Conservation (phyloP, 2,113 vertebrate genomes). For the Hemiscyllium ocellatum region DNA sequence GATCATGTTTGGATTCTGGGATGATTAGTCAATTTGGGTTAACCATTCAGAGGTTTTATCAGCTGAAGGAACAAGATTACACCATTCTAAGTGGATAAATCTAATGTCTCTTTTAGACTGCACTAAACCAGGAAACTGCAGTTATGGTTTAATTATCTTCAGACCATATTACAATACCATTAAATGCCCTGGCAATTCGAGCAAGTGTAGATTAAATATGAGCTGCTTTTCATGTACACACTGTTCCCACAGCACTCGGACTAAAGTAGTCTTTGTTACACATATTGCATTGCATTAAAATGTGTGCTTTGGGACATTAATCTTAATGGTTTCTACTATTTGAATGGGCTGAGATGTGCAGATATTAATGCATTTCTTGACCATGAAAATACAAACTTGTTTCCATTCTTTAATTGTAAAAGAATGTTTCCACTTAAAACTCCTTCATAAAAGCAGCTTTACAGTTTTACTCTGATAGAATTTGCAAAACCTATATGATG, state of each 20-base stretch:
- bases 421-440: neutral
- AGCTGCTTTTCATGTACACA: neutral
- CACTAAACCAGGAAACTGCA: neutral
- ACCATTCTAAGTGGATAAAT: slow-evolving; percentile 28
- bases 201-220: slow-evolving; percentile 20
- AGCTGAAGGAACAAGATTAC: slow-evolving; percentile 10
- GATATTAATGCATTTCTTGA: neutral
- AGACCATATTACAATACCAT: slow-evolving; percentile 24
- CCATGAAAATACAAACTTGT: neutral
- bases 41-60: slow-evolving; percentile 19
- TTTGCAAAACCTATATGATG: neutral
- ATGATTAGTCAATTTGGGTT: slow-evolving; percentile 28
- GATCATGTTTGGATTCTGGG: slow-evolving; percentile 14
- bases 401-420: neutral
- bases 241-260: neutral
- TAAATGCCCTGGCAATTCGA: slow-evolving; percentile 20
- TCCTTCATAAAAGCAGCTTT: too few species aligned
- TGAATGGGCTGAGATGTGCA: neutral
- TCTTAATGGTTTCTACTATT: neutral
- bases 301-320: neutral
- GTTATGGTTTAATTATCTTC: slow-evolving; percentile 22
- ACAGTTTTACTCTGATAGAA: neutral
- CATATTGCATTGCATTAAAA: neutral
- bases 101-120: slow-evolving; percentile 4
- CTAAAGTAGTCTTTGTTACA: neutral